Conservation (phyloP, 2,888 invertebrate species). For the Eupelmus urozonus region DNA sequence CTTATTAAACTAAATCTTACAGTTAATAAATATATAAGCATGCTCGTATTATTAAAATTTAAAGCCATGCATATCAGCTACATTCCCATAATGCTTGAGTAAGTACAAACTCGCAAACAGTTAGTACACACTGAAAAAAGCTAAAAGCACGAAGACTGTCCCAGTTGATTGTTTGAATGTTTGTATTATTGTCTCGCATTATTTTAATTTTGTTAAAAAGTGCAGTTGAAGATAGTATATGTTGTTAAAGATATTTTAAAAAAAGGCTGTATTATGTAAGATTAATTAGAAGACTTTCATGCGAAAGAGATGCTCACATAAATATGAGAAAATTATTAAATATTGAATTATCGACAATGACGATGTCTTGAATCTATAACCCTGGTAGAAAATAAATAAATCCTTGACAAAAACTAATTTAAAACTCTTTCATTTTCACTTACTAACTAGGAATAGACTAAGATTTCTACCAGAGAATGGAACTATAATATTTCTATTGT, state of each 20-base stretch:
- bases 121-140: slow-evolving; percentile 55
- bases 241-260: background rate
- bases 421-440: too few relatives aligned
- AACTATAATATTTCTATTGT: too few relatives aligned
- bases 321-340: too few relatives aligned
- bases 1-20: too few relatives aligned
- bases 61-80: slow-evolving; percentile 58
- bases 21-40: slow-evolving; percentile 22
- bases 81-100: slow-evolving; percentile 47
- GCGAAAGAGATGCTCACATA: too few relatives aligned
- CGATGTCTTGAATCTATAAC: too few relatives aligned
- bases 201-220: slow-evolving; percentile 3
- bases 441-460: too few relatives aligned
- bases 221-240: slow-evolving; percentile 1
- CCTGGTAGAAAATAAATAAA: too few relatives aligned
- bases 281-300: too few relatives aligned
- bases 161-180: slow-evolving; percentile 64
- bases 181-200: background rate
- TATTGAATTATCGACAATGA: too few relatives aligned
- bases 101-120: slow-evolving; percentile 21
- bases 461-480: too few relatives aligned
- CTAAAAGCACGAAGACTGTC: slow-evolving; percentile 71
- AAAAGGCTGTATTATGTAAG: background rate
- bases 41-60: background rate
- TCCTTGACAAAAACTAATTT: too few relatives aligned